phyloP scores from a whole-genome alignment of 2,888 invertebrate genomes.

The Netelia inedita region DNA sequence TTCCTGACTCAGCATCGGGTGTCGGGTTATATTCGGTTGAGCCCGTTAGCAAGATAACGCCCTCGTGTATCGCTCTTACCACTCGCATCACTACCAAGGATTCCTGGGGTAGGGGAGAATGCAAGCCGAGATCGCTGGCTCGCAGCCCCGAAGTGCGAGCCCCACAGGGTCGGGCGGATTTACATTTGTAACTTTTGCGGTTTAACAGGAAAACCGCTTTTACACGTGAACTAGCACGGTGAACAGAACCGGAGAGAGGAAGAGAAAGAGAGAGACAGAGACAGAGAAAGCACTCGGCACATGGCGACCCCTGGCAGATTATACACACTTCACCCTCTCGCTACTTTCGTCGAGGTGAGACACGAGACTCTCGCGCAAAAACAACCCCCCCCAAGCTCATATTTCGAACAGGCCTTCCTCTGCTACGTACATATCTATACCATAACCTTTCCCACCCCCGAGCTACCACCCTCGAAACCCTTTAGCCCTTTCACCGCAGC shows the following conservation, averaged over 20 bases:
- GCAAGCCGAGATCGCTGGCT: slow-evolving; percentile 7
- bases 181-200: slow-evolving; percentile 83
- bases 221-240: slow-evolving; percentile 69
- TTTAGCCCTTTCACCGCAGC: slow-evolving; percentile 16
- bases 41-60: slow-evolving; percentile 69
- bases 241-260: slow-evolving; percentile 35
- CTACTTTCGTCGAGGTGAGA: slow-evolving; percentile 36
- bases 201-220: slow-evolving; percentile 77
- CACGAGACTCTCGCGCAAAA: slow-evolving; percentile 43
- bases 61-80: slow-evolving; percentile 9
- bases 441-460: background rate
- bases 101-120: background rate
- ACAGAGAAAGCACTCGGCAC: slow-evolving; percentile 21
- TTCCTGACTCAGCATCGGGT: slow-evolving; percentile 49
- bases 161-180: slow-evolving; percentile 72
- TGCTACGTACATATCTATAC: background rate
- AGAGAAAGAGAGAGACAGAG: background rate
- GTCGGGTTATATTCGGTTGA: slow-evolving; percentile 42
- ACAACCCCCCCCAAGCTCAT: slow-evolving; percentile 36
- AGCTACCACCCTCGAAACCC: background rate
- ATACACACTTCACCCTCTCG: slow-evolving; percentile 15
- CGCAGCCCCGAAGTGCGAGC: slow-evolving; percentile 25
- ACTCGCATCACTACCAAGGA: background rate
- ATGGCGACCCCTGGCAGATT: slow-evolving; percentile 19
- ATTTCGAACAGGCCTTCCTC: slow-evolving; percentile 38